phyloP scores from a whole-genome alignment of 2,113 vertebrate species.

The Carlito syrichta region DNA sequence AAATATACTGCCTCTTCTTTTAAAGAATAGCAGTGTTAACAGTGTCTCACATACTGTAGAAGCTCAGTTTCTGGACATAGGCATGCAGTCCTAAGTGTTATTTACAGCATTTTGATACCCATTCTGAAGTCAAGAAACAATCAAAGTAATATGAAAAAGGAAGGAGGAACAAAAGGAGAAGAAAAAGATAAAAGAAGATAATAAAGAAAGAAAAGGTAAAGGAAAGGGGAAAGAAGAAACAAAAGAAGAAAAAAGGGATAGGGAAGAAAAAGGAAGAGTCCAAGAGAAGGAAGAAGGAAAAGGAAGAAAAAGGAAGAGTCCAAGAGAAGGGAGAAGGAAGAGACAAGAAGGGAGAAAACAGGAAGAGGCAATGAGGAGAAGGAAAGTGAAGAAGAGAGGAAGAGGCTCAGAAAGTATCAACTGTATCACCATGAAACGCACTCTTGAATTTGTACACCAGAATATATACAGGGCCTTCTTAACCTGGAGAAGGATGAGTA shows the following conservation, averaged over 20 bases:
- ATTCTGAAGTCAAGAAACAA: conserved; percentile 1
- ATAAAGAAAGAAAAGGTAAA: not conserved
- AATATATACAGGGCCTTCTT: no score
- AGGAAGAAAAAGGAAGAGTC: not conserved
- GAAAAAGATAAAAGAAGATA: not conserved
- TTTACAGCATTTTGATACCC: not conserved
- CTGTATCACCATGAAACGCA: not conserved
- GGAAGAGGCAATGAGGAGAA: not conserved
- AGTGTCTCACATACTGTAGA: not conserved
- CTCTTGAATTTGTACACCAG: not conserved
- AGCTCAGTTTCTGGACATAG: not conserved
- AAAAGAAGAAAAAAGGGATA: not conserved
- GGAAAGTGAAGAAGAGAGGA: no score
- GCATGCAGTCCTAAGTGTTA: not conserved
- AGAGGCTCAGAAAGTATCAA: not conserved
- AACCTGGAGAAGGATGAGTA: no score
- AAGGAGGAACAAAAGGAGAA: not conserved
- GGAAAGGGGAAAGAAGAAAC: no score
- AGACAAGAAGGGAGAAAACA: fast-evolving
- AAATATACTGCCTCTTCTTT: not conserved
- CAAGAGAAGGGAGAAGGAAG: no score
- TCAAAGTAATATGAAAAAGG: not conserved
- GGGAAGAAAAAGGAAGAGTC: not conserved
- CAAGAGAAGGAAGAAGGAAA: not conserved
- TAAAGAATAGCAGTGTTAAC: not conserved